Evolutionary conservation across 1,140 invertebrate genomes (phyloP), one percentile per base, ranked within the genome.

Genomic region (Thaumatotibia leucotreta): DNA sequence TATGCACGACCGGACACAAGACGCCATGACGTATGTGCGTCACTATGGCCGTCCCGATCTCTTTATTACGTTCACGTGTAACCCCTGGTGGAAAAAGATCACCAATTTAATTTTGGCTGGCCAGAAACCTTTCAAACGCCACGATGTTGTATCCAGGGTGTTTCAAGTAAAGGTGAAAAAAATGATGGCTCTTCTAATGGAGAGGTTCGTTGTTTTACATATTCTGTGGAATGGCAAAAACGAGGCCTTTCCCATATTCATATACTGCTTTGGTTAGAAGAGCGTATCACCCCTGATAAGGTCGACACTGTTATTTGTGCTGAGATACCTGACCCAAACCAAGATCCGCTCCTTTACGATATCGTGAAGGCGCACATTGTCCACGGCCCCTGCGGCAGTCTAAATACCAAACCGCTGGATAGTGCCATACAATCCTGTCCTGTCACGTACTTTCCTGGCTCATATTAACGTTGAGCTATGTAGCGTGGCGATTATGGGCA

Each of bases 201-300:
- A 5, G 22, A 61, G 32, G 67, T 76, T 29, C 71, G 72, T n/a
- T 87, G 83, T 67, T 84, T 74, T 62, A 86, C 92, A 83, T 92
- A 92, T 54, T 71, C 69, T 11, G 74, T 93, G 35, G 92, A 94
- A 76, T 93, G 87, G 82, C 92, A 83, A 69, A 83, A 83, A 70
- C 67, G 82, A 72, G 84, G 84, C 61, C 72, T 89, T 61, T 80
- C 82, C 33, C 92, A 93, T 88, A 81, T 78, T 45, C 66, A 93
- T 74, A 83, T 91, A 58, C 39, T 70, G 8, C 22, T 70, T 23
- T 68, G 66, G 64, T 24, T 68, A 20, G 9, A 54, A 64, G 0
- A 68, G 4, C 17, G 61, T 68, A 63, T 70, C 23, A 52, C 63
- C 65, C 88, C 66, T 33, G 65, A 67, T 63, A 54, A 62, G 45